Conservation (phyloP, 2,113 vertebrate species). For the Heteronetta atricapilla region DNA sequence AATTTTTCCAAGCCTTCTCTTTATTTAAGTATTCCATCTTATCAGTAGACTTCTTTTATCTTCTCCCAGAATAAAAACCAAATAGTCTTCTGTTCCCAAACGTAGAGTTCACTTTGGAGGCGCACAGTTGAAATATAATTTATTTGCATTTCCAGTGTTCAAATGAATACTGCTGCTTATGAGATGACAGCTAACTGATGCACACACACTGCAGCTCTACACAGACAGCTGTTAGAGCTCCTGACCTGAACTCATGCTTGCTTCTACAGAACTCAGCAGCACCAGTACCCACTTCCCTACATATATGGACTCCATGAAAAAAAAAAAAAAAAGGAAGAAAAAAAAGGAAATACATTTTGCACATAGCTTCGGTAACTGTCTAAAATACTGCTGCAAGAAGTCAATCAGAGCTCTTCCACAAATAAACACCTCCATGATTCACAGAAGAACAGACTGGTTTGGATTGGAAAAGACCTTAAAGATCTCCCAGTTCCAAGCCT, state of each 20-base stretch:
- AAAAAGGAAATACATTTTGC: neutral
- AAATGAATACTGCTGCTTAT: neutral
- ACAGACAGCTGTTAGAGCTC: neutral
- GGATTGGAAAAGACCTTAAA: too few species aligned
- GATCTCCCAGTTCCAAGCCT: too few species aligned
- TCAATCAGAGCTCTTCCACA: neutral
- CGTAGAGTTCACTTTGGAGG: neutral
- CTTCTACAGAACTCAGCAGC: neutral
- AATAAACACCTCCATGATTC: neutral
- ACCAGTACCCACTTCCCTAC: neutral
- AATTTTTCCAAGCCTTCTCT: neutral
- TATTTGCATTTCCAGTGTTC: neutral
- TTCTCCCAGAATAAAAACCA: neutral
- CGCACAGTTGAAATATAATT: neutral
- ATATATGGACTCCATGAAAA: neutral
- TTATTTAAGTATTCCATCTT: neutral
- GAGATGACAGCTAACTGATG: neutral
- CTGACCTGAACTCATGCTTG: accelerated
- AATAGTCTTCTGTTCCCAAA: neutral
- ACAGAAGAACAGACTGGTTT: too few species aligned
- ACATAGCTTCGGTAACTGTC: neutral
- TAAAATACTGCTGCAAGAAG: neutral
- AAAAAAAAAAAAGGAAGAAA: neutral
- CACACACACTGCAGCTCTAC: accelerated
- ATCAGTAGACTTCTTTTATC: neutral